Conservation (phyloP, 2,888 invertebrate genomes). For the Odontocolon sp. region DNA sequence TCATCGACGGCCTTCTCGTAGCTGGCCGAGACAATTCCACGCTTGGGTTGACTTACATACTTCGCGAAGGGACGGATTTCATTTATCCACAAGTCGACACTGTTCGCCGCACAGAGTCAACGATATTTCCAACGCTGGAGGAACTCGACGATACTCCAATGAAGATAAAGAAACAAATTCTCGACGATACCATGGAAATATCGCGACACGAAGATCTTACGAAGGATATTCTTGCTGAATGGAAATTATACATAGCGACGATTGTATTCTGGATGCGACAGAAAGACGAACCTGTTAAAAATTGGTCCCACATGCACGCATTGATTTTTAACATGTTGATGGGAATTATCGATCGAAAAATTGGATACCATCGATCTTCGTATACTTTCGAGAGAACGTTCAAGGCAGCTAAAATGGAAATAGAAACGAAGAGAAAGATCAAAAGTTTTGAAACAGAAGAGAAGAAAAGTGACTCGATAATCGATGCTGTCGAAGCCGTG, state of each 20-base stretch:
- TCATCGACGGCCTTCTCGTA: conserved; percentile 34
- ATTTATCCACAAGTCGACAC: conserved; percentile 1
- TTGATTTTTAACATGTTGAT: conserved; percentile 84
- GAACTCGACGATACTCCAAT: conserved; percentile 73
- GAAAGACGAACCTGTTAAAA: conserved; percentile 79
- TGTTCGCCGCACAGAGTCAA: background rate
- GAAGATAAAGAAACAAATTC: conserved; percentile 74
- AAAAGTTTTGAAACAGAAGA: background rate
- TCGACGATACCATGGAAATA: conserved; percentile 82
- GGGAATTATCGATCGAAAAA: conserved; percentile 83
- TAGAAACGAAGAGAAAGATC: conserved; percentile 58
- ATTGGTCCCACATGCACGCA: conserved; percentile 82
- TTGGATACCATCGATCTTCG: conserved; percentile 83
- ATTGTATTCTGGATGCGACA: conserved; percentile 84
- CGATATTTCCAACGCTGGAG: conserved; percentile 75
- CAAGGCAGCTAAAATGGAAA: conserved; percentile 78
- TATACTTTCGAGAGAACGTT: conserved; percentile 82
- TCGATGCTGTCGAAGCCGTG: conserved; percentile 82
- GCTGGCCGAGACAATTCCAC: conserved; percentile 9
- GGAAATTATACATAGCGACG: conserved; percentile 84
- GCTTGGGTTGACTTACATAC: background rate
- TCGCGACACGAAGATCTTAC: conserved; percentile 77
- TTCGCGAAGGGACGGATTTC: conserved; percentile 33
- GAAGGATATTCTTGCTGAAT: conserved; percentile 82
- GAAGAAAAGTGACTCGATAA: conserved; percentile 68